Conservation (phyloP, 2,888 invertebrate species). For the Dryadula phaetusa region DNA sequence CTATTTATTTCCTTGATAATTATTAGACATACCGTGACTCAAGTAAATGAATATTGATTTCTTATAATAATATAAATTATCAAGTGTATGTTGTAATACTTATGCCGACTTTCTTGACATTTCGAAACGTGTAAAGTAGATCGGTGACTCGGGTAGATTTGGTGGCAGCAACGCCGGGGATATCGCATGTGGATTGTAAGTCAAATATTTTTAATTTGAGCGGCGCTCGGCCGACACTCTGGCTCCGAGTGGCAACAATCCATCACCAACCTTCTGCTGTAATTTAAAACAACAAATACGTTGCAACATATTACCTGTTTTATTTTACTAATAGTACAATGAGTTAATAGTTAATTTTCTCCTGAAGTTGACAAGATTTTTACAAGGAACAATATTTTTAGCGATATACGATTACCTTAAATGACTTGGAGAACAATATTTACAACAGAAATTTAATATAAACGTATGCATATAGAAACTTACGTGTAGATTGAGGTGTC, state of each 20-base stretch:
- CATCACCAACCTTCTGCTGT: conserved; percentile 84
- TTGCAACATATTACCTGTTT: not conserved
- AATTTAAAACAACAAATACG: conserved; percentile 12
- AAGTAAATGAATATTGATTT: too few relatives aligned
- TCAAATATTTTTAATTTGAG: conserved; percentile 90
- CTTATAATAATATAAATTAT: too few relatives aligned
- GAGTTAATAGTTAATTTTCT: too few relatives aligned
- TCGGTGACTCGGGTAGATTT: conserved; percentile 28
- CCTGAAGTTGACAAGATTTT: too few relatives aligned
- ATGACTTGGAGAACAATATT: too few relatives aligned
- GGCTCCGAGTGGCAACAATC: conserved; percentile 91
- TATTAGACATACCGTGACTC: too few relatives aligned
- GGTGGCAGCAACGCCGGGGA: conserved; percentile 51
- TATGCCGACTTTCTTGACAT: not conserved
- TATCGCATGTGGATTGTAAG: conserved; percentile 85
- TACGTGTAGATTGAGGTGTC: conserved; percentile 64
- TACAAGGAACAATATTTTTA: too few relatives aligned
- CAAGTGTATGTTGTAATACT: too few relatives aligned
- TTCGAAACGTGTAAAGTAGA: not conserved
- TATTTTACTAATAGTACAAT: not conserved
- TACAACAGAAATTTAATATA: too few relatives aligned
- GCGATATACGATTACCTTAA: too few relatives aligned
- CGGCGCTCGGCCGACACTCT: conserved; percentile 88
- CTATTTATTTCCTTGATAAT: too few relatives aligned
- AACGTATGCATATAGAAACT: conserved; percentile 38